Conservation (phyloP, 2,888 invertebrate species). For the Hirtodrosophila trivittata region DNA sequence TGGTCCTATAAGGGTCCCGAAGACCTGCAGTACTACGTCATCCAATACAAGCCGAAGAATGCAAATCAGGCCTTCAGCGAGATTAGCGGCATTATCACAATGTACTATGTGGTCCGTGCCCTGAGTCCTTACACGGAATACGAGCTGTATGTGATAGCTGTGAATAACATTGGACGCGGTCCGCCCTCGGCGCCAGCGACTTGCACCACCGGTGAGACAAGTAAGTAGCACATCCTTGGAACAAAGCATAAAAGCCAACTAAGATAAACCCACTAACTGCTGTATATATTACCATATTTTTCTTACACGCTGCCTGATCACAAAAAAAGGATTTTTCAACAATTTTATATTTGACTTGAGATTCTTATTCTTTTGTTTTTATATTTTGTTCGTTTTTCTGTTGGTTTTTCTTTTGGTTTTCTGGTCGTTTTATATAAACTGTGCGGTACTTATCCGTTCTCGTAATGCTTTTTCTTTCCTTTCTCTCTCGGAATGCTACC, state of each 20-base stretch:
- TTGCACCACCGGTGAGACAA: conserved; percentile 98
- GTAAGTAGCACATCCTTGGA: conserved; percentile 85
- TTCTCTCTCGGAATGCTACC: conserved; percentile 11
- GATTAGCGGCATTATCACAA: conserved; percentile 95
- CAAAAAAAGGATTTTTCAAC: conserved; percentile 41
- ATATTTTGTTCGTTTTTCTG: conserved; percentile 5
- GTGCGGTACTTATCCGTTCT: conserved; percentile 57
- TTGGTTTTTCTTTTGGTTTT: not conserved
- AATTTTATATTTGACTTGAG: conserved; percentile 38
- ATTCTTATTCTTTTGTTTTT: conserved; percentile 41
- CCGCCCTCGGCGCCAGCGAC: conserved; percentile 94
- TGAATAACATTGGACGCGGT: conserved; percentile 96
- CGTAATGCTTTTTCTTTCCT: conserved; percentile 46
- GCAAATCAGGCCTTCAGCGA: conserved; percentile 95
- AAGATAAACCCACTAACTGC: conserved; percentile 42
- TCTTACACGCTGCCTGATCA: conserved; percentile 28
- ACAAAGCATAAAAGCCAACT: conserved; percentile 5
- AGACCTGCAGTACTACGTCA: conserved; percentile 97
- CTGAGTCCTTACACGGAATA: conserved; percentile 97
- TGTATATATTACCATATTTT: conserved; percentile 13
- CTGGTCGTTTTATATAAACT: conserved; percentile 42
- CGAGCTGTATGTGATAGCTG: conserved; percentile 97
- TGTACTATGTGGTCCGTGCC: conserved; percentile 95
- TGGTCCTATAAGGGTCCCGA: conserved; percentile 96
- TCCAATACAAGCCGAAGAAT: conserved; percentile 98